These are phyloP conservation scores for Pollicipes pollicipes DNA, from an alignment of 1,140 invertebrate species.

Conservation along the genomic window DNA sequence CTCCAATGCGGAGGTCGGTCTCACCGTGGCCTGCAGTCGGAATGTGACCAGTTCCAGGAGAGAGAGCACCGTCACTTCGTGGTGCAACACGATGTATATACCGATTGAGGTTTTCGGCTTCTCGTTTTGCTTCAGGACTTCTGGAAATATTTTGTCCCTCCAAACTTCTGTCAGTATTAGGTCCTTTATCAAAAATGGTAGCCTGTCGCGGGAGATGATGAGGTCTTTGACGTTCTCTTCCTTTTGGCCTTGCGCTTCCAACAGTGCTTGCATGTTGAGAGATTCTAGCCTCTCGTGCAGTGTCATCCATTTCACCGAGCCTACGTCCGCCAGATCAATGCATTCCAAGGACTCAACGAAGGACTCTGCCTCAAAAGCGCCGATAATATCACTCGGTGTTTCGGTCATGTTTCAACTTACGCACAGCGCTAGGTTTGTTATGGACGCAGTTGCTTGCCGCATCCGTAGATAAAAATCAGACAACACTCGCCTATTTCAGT, in stretches of 20 bases:
- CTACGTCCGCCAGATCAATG: neutral
- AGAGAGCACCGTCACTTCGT: neutral
- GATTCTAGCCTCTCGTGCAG: neutral
- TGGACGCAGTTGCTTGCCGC: too few species aligned
- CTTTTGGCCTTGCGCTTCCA: neutral
- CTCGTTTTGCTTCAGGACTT: neutral
- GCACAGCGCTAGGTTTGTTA: too few species aligned
- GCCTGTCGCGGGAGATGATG: neutral
- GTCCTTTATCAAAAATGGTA: neutral
- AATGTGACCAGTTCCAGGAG: neutral
- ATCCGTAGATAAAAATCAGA: too few species aligned
- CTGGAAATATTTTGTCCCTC: neutral
- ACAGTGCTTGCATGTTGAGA: neutral
- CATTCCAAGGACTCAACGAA: neutral
- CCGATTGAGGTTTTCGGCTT: neutral
- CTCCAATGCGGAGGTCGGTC: slow-evolving; percentile 23
- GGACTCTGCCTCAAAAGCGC: neutral
- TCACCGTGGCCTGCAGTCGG: neutral
- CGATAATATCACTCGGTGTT: neutral
- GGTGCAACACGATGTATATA: neutral
- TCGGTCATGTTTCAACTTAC: too few species aligned
- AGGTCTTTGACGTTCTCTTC: neutral
- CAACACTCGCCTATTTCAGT: too few species aligned
- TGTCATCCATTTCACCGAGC: neutral
- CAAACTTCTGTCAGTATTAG: neutral